Evolutionary conservation across 2,888 invertebrate genomes (phyloP), one percentile per base, ranked within the genome.

Genomic region (Carcina quercana): DNA sequence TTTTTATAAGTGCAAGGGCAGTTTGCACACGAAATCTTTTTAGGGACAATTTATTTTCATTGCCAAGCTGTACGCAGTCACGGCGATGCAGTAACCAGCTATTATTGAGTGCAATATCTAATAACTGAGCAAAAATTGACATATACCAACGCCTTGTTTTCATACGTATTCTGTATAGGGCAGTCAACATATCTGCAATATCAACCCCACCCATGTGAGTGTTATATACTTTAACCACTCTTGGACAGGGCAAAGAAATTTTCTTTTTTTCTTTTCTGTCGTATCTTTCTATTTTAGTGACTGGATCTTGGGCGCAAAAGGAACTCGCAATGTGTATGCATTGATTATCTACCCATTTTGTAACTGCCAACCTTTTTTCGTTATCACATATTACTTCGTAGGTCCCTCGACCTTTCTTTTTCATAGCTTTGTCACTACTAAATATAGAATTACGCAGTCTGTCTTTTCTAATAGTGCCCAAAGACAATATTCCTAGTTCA

Each of bases 121-220:
- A 3, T 1, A 31, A 1, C 3, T 31, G 31, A 13, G 17, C 37
- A 22, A 42, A 42, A 6, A 40, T 19, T 3, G 35, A 25, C 11
- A 35, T 19, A n/a, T 34, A 34, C 40, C 37, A 40, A 10, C 35
- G 35, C 4, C 37, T 21, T 13, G 29, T 37, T 15, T 30, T 37
- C 7, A 33, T 17, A 15, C 27, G 15, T 4, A 40, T 37, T 3
- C 33, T 24, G 14, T 42, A 37, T 11, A 37, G 12, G 7, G 37
- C 42, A n/a, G 38, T 13, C 12, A 32, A 42, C 13, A 20, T 24
- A 25, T 42, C 39, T 37, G 37, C 37, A 1, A 42, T 25, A 24
- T 42, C 41, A 3, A 38, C 41, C 1, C 37, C 43, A n/a, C 43
- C 43, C 41, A 41, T 37, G 21, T 43, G 40, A 3, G 20, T 21